Base-by-base conservation (phyloP, 1,140 invertebrate genomes). In the Cotesia typhae region DNA sequence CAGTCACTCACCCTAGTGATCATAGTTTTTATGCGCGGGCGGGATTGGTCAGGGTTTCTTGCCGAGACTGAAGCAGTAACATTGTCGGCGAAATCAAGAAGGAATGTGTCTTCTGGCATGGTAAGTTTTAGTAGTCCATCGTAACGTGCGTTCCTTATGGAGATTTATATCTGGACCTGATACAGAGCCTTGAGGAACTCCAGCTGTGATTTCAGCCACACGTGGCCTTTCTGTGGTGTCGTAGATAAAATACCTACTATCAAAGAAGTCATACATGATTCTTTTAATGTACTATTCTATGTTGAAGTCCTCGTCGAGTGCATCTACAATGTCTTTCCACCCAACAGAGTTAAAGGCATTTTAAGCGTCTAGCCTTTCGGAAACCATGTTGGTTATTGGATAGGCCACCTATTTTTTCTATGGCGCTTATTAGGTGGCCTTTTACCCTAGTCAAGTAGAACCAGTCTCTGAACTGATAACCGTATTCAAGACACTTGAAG, bases 341-440 rank as follows among this genome's bases (percentile, higher is more conserved):
- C 70, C 64, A 2, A 61, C 67, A 47, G 72, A 72, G 71, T 72
- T 74, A 10, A 76, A 76, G 4, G 73, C 69, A 36, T 75, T 75
- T 17, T 57, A 17, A 2, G 73, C 71, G 17, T 77, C 63, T 6
- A 77, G 55, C 70, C 35, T 71, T 70, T 12, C 74, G 41, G 37
- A 78, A 81, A 4, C 74, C 73, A 69, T 70, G 78, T 64, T 80
- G 74, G 10, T 55, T 73, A 0, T 74, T 59, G 3, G 63, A 37
- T 4, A 79, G 55, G 5, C 59, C 52, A 9, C 65, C 70, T 20
- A 47, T 68, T 6, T 69, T 61, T 51, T 79, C 69, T 10, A 67
- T 63, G 4, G 53, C 47, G 14, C 3, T 52, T 7, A 10, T n/a
- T 2, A 41, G 38, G 38, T 7, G 38, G 38, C 4, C 38, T 1